Conservation (phyloP, 2,113 vertebrate species). For the Cichladusa arquata region DNA sequence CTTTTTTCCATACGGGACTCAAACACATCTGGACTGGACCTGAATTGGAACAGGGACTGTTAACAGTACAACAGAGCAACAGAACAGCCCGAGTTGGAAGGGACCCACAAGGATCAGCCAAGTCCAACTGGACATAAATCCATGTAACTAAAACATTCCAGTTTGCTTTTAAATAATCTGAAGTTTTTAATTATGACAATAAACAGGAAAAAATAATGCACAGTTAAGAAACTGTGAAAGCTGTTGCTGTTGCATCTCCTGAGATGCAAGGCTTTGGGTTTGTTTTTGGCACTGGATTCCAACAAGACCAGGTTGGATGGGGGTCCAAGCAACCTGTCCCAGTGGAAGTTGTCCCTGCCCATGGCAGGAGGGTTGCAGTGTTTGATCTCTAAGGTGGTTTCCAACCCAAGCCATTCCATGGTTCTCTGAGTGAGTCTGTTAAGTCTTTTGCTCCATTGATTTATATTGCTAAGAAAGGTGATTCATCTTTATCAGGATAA, state of each 20-base stretch:
- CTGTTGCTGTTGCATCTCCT: not conserved
- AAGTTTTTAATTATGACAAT: not conserved
- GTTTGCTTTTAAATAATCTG: not conserved
- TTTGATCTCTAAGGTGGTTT: not conserved
- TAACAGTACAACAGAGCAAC: not conserved
- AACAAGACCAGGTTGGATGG: not conserved
- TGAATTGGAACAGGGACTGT: constrained; percentile 45
- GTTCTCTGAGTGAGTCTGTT: not conserved
- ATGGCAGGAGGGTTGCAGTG: not conserved
- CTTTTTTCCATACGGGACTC: constrained; percentile 81
- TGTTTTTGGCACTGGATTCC: not conserved
- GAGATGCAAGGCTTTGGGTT: not conserved
- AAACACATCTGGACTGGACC: constrained; percentile 85
- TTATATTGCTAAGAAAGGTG: not conserved
- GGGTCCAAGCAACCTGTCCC: not conserved
- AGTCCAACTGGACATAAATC: not conserved
- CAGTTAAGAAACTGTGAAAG: not conserved
- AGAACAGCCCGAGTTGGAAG: not conserved
- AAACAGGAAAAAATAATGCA: not conserved
- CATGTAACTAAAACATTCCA: not conserved
- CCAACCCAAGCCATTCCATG: not conserved
- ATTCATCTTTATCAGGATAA: not conserved
- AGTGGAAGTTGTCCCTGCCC: not conserved
- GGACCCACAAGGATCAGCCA: not conserved
- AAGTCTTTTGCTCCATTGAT: not conserved